Percentiles rank a stretch among this genome's conserved stretches.
phyloP scores from a whole-genome alignment of 2,797 vertebrate species.

The Eulemur mongoz region DNA sequence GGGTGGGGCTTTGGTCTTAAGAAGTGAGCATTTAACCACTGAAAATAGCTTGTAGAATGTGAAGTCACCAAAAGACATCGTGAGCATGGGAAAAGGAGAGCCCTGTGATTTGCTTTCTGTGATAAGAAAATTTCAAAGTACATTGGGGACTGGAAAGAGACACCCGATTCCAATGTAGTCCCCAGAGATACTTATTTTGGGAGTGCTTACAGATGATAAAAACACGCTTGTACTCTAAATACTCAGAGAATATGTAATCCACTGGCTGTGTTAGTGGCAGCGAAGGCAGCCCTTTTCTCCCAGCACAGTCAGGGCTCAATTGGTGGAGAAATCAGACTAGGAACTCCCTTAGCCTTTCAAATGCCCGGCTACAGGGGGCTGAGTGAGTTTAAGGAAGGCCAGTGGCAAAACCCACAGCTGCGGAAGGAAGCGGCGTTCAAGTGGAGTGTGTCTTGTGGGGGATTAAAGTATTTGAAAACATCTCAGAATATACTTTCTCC shows the following conservation, averaged over 20 bases:
- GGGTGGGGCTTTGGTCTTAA: neutral
- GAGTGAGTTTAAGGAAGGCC: neutral
- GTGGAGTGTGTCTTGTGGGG: neutral
- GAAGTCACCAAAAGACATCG: constrained; percentile 65
- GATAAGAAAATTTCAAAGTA: constrained; percentile 69
- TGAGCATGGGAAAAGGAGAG: constrained; percentile 54
- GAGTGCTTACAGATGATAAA: constrained; percentile 51
- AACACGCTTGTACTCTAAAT: neutral
- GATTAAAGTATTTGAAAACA: neutral
- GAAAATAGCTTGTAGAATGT: constrained; percentile 66
- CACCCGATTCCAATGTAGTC: neutral
- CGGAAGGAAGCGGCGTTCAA: neutral
- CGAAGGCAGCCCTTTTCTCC: neutral
- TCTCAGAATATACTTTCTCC: neutral
- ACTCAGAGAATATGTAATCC: neutral
- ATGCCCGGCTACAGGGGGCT: neutral
- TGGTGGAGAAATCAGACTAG: constrained; percentile 24
- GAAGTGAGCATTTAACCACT: constrained; percentile 16
- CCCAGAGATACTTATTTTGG: constrained; percentile 64
- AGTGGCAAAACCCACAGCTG: neutral
- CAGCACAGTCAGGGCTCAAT: neutral
- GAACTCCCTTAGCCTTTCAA: constrained; percentile 32
- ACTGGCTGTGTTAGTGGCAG: neutral
- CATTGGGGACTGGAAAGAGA: constrained; percentile 21
- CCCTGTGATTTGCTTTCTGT: constrained; percentile 42